These are phyloP conservation scores for Dendrolimus houi DNA, from an alignment of 2,888 invertebrate species.

Conservation along the genomic window DNA sequence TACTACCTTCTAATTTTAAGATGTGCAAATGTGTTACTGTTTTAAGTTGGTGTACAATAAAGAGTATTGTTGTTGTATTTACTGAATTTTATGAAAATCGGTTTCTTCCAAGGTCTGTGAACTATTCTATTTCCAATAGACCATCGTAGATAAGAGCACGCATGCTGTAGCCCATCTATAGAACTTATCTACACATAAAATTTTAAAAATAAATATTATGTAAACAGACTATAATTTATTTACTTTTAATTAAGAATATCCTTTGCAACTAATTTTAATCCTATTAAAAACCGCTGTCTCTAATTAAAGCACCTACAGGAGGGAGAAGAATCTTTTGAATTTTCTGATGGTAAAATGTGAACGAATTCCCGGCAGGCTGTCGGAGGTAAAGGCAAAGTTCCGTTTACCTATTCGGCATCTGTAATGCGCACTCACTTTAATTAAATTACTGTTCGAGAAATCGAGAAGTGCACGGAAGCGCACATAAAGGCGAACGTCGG, in stretches of 20 bases:
- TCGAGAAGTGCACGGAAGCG: slow-evolving; percentile 33
- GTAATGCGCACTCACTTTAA: slow-evolving; percentile 53
- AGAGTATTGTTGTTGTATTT: too few species aligned
- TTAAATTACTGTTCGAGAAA: slow-evolving; percentile 52
- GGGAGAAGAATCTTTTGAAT: slow-evolving; percentile 13
- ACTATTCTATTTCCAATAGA: too few species aligned
- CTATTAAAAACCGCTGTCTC: slow-evolving; percentile 5
- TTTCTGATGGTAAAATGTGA: slow-evolving; percentile 30
- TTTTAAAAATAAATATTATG: too few species aligned
- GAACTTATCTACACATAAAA: too few species aligned
- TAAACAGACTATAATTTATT: too few species aligned
- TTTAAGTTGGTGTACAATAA: too few species aligned
- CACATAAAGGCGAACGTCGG: slow-evolving; percentile 26
- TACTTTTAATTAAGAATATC: background rate
- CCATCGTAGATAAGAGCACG: too few species aligned
- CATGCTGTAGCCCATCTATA: too few species aligned
- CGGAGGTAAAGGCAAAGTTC: slow-evolving; percentile 28
- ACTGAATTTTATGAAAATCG: too few species aligned
- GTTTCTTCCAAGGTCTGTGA: too few species aligned
- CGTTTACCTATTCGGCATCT: slow-evolving; percentile 42
- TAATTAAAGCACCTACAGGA: slow-evolving; percentile 8
- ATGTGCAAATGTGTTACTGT: too few species aligned
- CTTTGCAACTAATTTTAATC: slow-evolving; percentile 1
- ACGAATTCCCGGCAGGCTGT: slow-evolving; percentile 21
- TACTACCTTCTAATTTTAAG: too few species aligned